Conservation (phyloP, 1,140 invertebrate species). For the Macrobrachium rosenbergii region DNA sequence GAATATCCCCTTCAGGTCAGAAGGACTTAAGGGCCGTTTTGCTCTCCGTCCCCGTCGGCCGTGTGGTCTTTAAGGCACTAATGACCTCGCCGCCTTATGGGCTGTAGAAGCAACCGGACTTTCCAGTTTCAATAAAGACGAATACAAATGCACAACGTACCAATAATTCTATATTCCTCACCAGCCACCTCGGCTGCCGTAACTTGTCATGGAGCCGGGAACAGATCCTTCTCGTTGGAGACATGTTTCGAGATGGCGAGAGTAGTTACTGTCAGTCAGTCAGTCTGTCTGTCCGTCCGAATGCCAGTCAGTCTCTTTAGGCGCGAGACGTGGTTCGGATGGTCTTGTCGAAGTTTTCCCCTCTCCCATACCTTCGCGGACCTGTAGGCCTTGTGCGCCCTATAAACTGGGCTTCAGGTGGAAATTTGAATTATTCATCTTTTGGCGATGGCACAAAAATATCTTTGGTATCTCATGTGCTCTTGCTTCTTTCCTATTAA, state of each 20-base stretch:
- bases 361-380: not conserved
- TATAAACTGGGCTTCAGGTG: too few species aligned
- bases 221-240: too few species aligned
- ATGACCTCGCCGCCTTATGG: slow-evolving; percentile 39
- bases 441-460: too few species aligned
- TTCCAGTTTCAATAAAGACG: slow-evolving; percentile 58
- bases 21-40: not conserved
- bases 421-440: too few species aligned
- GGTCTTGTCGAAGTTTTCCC: not conserved
- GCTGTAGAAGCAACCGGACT: slow-evolving; percentile 50
- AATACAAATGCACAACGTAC: slow-evolving; percentile 47
- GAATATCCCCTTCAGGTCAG: not conserved
- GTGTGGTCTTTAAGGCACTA: slow-evolving; percentile 22
- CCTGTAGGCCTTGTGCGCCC: too few species aligned
- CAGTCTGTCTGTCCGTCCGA: slow-evolving; percentile 36
- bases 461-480: too few species aligned
- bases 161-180: not conserved
- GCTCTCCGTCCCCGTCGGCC: not conserved
- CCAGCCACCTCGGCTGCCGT: slow-evolving; percentile 1
- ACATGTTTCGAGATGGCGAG: too few species aligned
- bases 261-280: slow-evolving; percentile 35
- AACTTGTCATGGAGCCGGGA: not conserved
- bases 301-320: not conserved
- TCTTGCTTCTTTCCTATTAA: too few species aligned
- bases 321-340: not conserved